A percentile compares a stretch with the other conserved stretches of the same genome.
Evolutionary conservation across 53 echinoderm and acorn worm species (phyloP).

Genomic region (Patiria pectinifera): DNA sequence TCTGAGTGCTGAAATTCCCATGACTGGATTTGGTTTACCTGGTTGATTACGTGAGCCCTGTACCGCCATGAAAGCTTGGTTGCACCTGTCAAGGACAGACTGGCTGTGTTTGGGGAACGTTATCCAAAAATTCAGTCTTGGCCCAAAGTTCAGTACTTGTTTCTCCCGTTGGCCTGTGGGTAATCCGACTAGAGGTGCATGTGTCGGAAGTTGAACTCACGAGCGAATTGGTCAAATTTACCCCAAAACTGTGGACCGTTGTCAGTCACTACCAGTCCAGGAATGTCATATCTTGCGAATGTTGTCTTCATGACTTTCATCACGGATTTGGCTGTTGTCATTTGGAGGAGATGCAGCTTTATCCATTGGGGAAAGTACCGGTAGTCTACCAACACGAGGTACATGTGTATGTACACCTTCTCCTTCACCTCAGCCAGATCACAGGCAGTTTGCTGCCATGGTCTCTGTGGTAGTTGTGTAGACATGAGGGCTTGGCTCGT

Average conservation of each 20-base stretch:
- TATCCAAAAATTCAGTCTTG: too few species aligned
- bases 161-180: background rate
- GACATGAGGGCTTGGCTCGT: conserved; percentile 36
- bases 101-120: too few species aligned
- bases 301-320: conserved; percentile 60
- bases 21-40: conserved; percentile 25
- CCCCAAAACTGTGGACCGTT: conserved; percentile 64
- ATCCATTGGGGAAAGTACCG: too few species aligned
- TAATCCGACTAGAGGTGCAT: conserved; percentile 58
- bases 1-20: too few species aligned
- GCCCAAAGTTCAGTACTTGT: too few species aligned
- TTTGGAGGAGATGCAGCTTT: conserved; percentile 52
- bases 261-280: conserved; percentile 60
- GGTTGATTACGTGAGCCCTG: background rate
- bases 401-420: too few species aligned
- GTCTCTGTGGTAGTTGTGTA: conserved; percentile 5
- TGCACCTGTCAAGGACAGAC: too few species aligned
- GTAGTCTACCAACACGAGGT: conserved; percentile 69
- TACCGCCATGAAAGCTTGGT: too few species aligned
- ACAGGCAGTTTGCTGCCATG: conserved; percentile 40
- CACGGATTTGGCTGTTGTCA: conserved; percentile 42
- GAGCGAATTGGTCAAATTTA: conserved; percentile 55
- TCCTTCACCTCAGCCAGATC: conserved; percentile 24
- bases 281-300: conserved; percentile 65
- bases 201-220: conserved; percentile 50